phyloP scores from a whole-genome alignment of 1,140 invertebrate species.

The Aporrectodea caliginosa region DNA sequence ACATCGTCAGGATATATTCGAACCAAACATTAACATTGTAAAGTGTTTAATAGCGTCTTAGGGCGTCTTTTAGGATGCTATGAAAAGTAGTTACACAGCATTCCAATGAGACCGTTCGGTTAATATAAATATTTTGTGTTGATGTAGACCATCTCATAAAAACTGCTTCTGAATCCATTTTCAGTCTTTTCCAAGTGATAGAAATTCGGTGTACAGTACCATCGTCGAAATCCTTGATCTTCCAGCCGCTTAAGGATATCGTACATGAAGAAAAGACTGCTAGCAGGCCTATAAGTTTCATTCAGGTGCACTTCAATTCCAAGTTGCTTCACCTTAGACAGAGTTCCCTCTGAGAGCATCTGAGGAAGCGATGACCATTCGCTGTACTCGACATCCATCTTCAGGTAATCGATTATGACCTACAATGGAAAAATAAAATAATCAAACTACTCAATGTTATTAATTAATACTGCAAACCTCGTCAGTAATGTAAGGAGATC shows the following conservation, averaged over 20 bases:
- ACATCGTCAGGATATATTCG: too few species aligned
- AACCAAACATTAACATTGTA: too few species aligned
- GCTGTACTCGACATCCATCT: background rate
- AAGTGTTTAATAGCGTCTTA: too few species aligned
- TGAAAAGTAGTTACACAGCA: too few species aligned
- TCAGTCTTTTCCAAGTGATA: background rate
- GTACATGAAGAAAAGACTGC: background rate
- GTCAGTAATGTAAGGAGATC: too few species aligned
- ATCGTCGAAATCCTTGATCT: background rate
- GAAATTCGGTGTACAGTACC: background rate
- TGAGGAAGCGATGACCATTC: background rate
- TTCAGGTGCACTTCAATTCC: background rate
- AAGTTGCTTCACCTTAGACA: constrained; percentile 9
- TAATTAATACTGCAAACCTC: too few species aligned
- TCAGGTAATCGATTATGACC: constrained; percentile 8
- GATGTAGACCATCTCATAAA: constrained; percentile 13
- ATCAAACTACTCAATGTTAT: too few species aligned
- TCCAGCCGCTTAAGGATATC: background rate
- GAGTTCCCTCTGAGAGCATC: background rate
- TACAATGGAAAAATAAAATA: too few species aligned
- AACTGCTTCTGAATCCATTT: background rate
- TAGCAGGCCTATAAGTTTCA: background rate
- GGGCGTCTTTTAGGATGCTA: too few species aligned
- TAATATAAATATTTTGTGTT: constrained; percentile 5
- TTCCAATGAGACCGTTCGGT: too few species aligned